Base-by-base conservation (phyloP, 2,113 vertebrate species). In the Sterrhoptilus dennistouni region DNA sequence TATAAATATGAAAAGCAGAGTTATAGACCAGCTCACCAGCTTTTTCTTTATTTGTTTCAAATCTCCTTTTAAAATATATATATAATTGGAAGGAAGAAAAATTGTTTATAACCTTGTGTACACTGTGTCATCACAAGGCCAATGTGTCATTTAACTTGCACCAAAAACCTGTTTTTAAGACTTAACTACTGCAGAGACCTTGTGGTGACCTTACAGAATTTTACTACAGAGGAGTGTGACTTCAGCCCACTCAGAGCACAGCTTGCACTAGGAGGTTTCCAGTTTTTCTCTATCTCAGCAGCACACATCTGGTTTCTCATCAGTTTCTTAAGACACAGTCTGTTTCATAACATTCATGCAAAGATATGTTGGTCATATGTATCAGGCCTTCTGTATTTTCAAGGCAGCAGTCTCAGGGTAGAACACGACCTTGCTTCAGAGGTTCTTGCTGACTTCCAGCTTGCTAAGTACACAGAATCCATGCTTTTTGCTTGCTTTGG, bases 1-100 rank as follows among this genome's bases (percentile, higher is more conserved):
- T 97, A 52, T 94, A 96, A 97, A 96, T 95, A 87, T 83, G 17
- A 78, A 96, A 96, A 95, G 4, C 88, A 96, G 92, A 95, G 84
- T 87, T 96, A 89, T 19, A 88, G 54, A 90, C 96, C 85, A 94
- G 9, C 59, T 96, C 69, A 91, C 75, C 33, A 3, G 71, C 63
- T 95, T 97, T 93, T 81, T 44, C 40, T 89, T 92, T 83, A 91
- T 94, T 97, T 95, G 53, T 87, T 95, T 97, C 94, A 78, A 38
- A 82, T 83, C 66, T 95, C 47, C 49, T 95, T 95, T 83, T 82
- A 80, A 87, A 89, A 72, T n/a, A 92, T 44, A 36, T 9, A 20
- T 86, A 23, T 28, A 87, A 42, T 38, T 17, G 12, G 7, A 66
- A 22, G 28, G 23, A 83, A 85, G 66, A 83, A 79, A 72, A 74